Evolutionary conservation across 1,140 invertebrate genomes (phyloP).

Genomic region (Drosophila repletoides): DNA sequence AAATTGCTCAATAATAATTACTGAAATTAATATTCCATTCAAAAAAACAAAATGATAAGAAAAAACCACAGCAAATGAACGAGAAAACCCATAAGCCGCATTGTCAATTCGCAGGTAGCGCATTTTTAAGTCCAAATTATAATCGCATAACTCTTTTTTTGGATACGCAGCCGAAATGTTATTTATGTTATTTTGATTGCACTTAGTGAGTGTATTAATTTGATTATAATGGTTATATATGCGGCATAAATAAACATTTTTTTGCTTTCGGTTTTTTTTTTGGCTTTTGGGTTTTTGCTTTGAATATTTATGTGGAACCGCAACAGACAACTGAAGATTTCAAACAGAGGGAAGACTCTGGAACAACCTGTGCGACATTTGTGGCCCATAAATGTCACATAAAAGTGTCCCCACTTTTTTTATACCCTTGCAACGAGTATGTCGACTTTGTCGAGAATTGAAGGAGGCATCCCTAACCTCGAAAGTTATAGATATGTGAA

Average conservation of each 20-base stretch:
- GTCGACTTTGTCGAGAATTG: too few relatives aligned
- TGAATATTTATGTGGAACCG: slow-evolving; percentile 55
- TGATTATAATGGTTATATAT: slow-evolving; percentile 76
- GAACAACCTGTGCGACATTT: slow-evolving; percentile 18
- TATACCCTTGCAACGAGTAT: too few relatives aligned
- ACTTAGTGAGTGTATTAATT: slow-evolving; percentile 77
- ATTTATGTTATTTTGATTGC: slow-evolving; percentile 77
- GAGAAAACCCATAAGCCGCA: neutral
- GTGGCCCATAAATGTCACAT: slow-evolving; percentile 55
- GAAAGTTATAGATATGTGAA: too few relatives aligned
- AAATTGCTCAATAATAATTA: too few relatives aligned
- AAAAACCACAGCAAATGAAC: too few relatives aligned
- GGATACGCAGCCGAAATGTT: slow-evolving; percentile 38
- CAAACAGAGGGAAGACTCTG: neutral
- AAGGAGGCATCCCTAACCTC: too few relatives aligned
- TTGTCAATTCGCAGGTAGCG: slow-evolving; percentile 17
- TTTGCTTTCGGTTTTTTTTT: slow-evolving; percentile 6
- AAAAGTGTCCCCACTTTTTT: slow-evolving; percentile 55
- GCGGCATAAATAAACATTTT: slow-evolving; percentile 61
- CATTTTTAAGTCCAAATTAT: slow-evolving; percentile 50
- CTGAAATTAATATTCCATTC: too few relatives aligned
- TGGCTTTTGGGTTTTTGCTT: slow-evolving; percentile 7
- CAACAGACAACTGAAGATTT: neutral
- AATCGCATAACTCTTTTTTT: slow-evolving; percentile 62
- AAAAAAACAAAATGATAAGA: too few relatives aligned